phyloP scores from a whole-genome alignment of 2,797 vertebrate genomes.

The Pachyuromys duprasi region DNA sequence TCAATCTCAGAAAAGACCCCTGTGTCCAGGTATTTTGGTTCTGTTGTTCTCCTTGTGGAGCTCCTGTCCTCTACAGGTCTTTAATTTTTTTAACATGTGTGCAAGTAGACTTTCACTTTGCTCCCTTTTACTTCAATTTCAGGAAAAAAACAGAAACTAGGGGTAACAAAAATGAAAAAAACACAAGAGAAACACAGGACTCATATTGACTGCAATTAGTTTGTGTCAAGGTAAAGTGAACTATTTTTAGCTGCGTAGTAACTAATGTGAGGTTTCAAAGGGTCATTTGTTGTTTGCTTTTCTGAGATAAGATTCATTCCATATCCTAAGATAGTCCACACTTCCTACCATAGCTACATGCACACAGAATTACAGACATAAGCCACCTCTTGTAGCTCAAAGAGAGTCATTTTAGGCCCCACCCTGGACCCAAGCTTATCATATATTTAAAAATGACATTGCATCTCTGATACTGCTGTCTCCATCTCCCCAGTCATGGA shows the following conservation, averaged over 20 bases:
- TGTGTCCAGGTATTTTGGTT: too few relatives aligned
- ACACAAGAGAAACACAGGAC: conserved; percentile 75
- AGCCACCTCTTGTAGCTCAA: too few relatives aligned
- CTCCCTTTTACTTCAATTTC: background rate
- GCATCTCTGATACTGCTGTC: background rate
- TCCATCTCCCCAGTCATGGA: background rate
- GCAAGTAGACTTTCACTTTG: background rate
- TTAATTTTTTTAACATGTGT: background rate
- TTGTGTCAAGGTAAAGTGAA: background rate
- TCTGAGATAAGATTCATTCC: background rate
- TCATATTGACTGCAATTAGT: conserved; percentile 64
- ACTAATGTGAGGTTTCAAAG: background rate
- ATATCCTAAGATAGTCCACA: background rate
- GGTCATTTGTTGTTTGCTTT: background rate
- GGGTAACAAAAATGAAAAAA: conserved; percentile 68
- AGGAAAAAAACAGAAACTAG: conserved; percentile 75
- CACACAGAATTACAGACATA: background rate
- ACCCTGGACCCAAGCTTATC: background rate
- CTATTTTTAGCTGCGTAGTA: background rate
- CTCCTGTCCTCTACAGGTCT: too few relatives aligned
- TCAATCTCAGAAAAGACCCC: too few relatives aligned
- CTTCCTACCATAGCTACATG: background rate
- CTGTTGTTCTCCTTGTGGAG: too few relatives aligned
- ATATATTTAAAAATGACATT: background rate
- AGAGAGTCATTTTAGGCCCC: background rate